These are phyloP conservation scores for Rapana venosa DNA, from an alignment of 2,888 invertebrate species.

Conservation along the genomic window DNA sequence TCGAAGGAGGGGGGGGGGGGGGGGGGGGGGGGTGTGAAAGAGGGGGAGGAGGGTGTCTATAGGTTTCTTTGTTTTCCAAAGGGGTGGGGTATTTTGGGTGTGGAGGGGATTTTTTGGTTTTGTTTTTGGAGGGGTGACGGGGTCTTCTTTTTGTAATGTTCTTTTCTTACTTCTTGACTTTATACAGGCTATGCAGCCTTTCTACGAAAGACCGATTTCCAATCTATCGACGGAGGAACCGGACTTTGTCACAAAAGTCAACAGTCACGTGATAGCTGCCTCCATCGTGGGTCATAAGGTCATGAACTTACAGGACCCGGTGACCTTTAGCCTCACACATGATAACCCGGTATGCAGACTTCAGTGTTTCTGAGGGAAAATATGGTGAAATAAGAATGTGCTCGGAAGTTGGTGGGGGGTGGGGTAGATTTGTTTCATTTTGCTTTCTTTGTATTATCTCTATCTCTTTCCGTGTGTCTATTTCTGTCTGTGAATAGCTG, in stretches of 20 bases:
- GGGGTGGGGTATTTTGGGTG: no score
- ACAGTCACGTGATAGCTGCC: constrained; percentile 48
- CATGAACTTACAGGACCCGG: constrained; percentile 13
- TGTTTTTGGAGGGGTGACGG: no score
- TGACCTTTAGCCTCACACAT: constrained; percentile 39
- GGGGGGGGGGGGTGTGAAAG: no score
- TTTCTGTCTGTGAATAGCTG: no score
- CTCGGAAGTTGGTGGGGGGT: no score
- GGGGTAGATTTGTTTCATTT: not conserved
- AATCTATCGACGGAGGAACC: not conserved
- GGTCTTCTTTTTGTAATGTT: no score
- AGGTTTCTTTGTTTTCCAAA: no score
- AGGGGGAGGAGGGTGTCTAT: no score
- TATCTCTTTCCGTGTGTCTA: no score
- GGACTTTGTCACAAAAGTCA: constrained; percentile 36
- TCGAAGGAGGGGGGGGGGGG: no score
- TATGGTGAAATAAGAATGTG: not conserved
- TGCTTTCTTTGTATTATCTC: not conserved
- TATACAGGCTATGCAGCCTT: constrained; percentile 12
- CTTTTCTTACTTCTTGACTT: not conserved
- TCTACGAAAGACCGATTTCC: not conserved
- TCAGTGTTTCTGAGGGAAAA: not conserved
- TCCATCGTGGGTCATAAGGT: constrained; percentile 39
- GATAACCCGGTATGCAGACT: constrained; percentile 20
- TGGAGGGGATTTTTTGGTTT: no score